Percentiles rank a stretch among this genome's conserved stretches.
phyloP scores from a whole-genome alignment of 2,888 invertebrate genomes.

The Glomeris marginata region DNA sequence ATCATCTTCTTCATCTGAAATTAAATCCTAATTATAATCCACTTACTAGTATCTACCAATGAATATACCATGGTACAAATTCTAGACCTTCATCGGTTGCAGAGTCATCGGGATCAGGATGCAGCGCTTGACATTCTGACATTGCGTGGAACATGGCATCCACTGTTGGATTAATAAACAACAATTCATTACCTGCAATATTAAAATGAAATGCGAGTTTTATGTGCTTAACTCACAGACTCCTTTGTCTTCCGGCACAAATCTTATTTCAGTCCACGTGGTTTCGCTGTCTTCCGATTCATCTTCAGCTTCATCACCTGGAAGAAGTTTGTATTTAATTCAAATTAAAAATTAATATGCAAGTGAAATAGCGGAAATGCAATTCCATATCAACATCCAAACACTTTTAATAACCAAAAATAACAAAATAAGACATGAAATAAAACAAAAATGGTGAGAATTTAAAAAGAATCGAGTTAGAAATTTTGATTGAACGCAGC shows the following conservation, averaged over 20 bases:
- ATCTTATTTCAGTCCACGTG: conserved; percentile 49
- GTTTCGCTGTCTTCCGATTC: conserved; percentile 38
- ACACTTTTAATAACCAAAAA: conserved; percentile 17
- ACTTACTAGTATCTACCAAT: too few relatives aligned
- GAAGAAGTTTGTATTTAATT: conserved; percentile 10
- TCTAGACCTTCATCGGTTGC: conserved; percentile 32
- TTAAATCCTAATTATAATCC: neutral
- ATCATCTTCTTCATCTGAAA: conserved; percentile 7
- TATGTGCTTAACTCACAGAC: conserved; percentile 28
- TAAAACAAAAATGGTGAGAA: conserved; percentile 5
- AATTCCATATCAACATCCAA: conserved; percentile 26
- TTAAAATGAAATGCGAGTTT: neutral
- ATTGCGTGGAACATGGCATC: conserved; percentile 56
- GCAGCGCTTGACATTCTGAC: conserved; percentile 58
- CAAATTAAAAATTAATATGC: neutral
- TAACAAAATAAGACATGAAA: neutral
- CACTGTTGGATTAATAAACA: conserved; percentile 30
- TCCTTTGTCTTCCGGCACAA: conserved; percentile 48
- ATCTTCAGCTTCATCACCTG: conserved; percentile 35
- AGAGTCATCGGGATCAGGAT: conserved; percentile 58
- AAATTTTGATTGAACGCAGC: too few relatives aligned
- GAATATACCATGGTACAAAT: neutral
- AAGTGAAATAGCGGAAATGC: neutral
- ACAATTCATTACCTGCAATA: neutral
- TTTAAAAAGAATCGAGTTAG: too few relatives aligned